A percentile compares a stretch with the other conserved stretches of the same genome.
These are phyloP conservation scores for Puntigrus tetrazona DNA, from an alignment of 2,113 vertebrate species.

Conservation along the genomic window DNA sequence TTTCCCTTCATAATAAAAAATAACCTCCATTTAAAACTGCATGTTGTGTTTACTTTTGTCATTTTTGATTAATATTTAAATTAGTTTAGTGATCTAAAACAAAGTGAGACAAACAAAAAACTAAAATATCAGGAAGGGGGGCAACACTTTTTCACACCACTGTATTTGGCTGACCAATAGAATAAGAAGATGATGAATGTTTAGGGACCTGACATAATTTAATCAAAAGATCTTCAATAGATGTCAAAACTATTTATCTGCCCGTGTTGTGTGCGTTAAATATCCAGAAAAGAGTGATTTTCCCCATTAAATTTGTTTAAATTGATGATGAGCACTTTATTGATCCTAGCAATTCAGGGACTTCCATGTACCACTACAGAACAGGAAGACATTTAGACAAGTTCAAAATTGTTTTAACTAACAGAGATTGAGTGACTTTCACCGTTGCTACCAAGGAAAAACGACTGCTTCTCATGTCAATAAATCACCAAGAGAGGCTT, in stretches of 20 bases:
- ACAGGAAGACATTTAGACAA: not conserved
- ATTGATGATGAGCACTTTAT: not conserved
- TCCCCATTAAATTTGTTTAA: not conserved
- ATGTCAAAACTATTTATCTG: not conserved
- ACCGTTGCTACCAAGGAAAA: not conserved
- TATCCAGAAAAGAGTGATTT: not conserved
- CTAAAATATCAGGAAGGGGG: too few relatives aligned
- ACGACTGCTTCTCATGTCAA: constrained; percentile 9
- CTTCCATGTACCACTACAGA: not conserved
- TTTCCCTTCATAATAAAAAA: too few relatives aligned
- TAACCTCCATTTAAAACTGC: too few relatives aligned
- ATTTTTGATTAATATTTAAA: too few relatives aligned
- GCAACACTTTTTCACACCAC: too few relatives aligned
- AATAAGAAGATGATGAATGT: not conserved
- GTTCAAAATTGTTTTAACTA: not conserved
- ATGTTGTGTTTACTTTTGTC: too few relatives aligned
- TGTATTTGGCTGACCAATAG: not conserved
- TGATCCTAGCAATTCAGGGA: not conserved
- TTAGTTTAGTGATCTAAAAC: too few relatives aligned
- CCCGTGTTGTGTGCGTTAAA: not conserved
- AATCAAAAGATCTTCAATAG: not conserved
- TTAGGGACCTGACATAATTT: not conserved
- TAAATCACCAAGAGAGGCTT: constrained; percentile 51
- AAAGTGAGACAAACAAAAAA: too few relatives aligned
- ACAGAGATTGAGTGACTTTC: not conserved